phyloP scores from a whole-genome alignment of 2,797 vertebrate species.

The Adrianichthys oophorus region DNA sequence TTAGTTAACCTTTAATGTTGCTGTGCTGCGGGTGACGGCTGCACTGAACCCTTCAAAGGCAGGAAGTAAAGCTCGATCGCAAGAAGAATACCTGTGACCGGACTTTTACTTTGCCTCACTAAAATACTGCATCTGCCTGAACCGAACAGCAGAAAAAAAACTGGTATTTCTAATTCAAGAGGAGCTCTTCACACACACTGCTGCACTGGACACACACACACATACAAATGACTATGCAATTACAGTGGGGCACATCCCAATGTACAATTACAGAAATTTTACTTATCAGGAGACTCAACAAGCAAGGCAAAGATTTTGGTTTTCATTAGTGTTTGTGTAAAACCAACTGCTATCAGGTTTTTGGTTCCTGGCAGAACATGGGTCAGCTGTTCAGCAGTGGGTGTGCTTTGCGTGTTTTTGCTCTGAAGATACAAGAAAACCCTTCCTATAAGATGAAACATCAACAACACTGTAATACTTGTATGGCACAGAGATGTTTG shows the following conservation, averaged over 20 bases:
- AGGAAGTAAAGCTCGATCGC: too few species aligned
- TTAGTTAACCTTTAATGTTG: too few species aligned
- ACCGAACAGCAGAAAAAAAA: conserved; percentile 25
- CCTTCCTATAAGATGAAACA: conserved; percentile 12
- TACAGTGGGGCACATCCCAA: conserved; percentile 28
- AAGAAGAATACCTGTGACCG: too few species aligned
- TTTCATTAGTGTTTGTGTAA: too few species aligned
- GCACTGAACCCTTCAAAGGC: too few species aligned
- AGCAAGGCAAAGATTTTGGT: too few species aligned
- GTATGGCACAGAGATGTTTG: neutral
- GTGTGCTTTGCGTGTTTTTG: neutral
- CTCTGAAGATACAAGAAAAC: neutral
- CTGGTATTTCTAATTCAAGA: conserved; percentile 40
- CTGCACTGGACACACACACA: conserved; percentile 44
- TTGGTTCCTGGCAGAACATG: too few species aligned
- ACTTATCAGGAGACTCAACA: too few species aligned
- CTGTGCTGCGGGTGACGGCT: too few species aligned
- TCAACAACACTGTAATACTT: conserved; percentile 1
- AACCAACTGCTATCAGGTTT: neutral
- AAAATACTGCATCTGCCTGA: neutral
- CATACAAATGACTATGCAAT: conserved; percentile 53
- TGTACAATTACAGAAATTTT: conserved; percentile 48
- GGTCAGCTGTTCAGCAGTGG: neutral
- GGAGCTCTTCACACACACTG: conserved; percentile 45
- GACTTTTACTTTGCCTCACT: too few species aligned